Base-by-base conservation (phyloP, 2,113 vertebrate genomes). In the Planiliza haematocheilus region DNA sequence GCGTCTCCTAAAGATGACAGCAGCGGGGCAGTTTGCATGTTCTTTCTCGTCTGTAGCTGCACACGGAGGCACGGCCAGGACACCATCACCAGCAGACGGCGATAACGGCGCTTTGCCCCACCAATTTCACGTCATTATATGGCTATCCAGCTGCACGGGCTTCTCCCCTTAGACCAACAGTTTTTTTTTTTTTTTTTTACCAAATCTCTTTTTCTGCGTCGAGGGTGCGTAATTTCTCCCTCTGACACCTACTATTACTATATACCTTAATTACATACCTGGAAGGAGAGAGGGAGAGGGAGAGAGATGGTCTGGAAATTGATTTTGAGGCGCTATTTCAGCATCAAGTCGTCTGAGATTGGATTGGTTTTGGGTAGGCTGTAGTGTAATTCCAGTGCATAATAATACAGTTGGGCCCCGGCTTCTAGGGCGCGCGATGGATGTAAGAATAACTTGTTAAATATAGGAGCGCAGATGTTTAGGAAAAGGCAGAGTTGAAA, bases 1-100 rank as follows among this genome's bases (percentile, higher is more conserved):
- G 24, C 24, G 24, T 30, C 24, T 30, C 24, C 24, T 30, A 30
- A 63, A 49, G 59, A 49, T 36, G 36, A 53, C n/a, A 61, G 11
- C 57, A 58, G 8, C 42, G 10, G 42, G 21, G 20, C 18, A 17
- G 9, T 72, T 70, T 66, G 11, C 21, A 30, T n/a, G 38, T 63
- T 64, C 70, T 18, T 58, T 51, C 17, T 41, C 45, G 39, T 18
- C 6, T 17, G 10, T 7, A 38, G 9, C 13, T 39, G n/a, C 38
- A 39, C 17, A 12, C 57, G 17, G n/a, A 18, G 42, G 17, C 60
- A 20, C 0, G 14, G 30, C 12, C 49, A 18, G 65, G 73, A 67
- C 72, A 36, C 50, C 79, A 24, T 64, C 81, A 61, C 96, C 96
- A 96, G 95, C 90, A 97, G 96, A 95, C 96, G 96, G 96, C 96